phyloP scores from a whole-genome alignment of 2,888 invertebrate species.

The Pammene aurita region DNA sequence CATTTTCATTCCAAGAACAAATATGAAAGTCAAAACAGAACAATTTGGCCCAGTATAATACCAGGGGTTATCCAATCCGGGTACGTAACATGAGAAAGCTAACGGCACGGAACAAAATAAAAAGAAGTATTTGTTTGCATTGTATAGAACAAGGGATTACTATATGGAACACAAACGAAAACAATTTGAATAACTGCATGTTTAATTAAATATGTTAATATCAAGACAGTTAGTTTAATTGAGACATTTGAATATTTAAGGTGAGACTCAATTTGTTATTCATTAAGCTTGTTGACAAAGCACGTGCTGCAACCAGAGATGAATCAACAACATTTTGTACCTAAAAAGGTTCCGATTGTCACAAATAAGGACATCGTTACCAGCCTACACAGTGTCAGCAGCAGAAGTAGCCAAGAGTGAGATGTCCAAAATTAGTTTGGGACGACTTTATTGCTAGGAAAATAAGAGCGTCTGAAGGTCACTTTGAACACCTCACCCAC shows the following conservation, averaged over 20 bases:
- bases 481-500: no score
- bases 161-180: constrained; percentile 33
- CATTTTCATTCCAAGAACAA: constrained; percentile 45
- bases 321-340: not conserved
- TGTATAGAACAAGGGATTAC: constrained; percentile 26
- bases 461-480: no score
- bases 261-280: constrained; percentile 26
- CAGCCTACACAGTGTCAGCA: no score
- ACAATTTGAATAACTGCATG: constrained; percentile 28
- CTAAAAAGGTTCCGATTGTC: no score
- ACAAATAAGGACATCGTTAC: no score
- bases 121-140: constrained; percentile 38
- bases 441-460: no score
- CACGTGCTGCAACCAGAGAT: constrained; percentile 17
- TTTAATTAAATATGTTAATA: constrained; percentile 31
- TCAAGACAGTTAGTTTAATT: constrained; percentile 22
- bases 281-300: constrained; percentile 42
- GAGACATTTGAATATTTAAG: constrained; percentile 10
- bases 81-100: constrained; percentile 55
- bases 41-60: constrained; percentile 50
- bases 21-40: constrained; percentile 47
- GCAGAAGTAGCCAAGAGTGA: no score
- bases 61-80: constrained; percentile 49
- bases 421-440: no score
- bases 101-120: constrained; percentile 43